Base-by-base conservation (phyloP, 2,888 invertebrate genomes). In the Ernsta delagoae region DNA sequence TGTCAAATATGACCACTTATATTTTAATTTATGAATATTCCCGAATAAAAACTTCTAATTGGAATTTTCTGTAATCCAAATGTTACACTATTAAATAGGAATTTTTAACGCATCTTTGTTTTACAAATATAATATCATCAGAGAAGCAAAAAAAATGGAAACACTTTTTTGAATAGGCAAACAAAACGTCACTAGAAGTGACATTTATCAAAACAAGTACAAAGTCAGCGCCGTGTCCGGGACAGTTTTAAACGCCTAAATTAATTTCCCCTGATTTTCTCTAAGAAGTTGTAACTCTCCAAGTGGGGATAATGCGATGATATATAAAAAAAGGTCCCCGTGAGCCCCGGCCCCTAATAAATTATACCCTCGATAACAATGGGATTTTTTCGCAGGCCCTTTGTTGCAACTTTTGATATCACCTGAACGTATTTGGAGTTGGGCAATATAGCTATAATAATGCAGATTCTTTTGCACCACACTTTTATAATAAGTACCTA, bases 291-390 rank as follows among this genome's bases (percentile, higher is more conserved):
- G 92, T 92, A 92, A 91, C 92, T 92, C 88, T 82, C 90, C 84
- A 84, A 89, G 91, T 89, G 88, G 91, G 92, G 91, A 93, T 93
- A 93, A 93, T 92, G 90, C 92, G 93, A 93, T 93, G 93, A 93
- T 93, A 92, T 93, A 93, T 93, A 93, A 93, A 93, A 92, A 93
- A 93, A 93, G 92, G 92, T 88, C 89, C 88, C 91, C 83, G 85
- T 86, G 89, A 87, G 88, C 86, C 87, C 76, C 79, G 80, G 82
- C 86, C 91, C 89, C 89, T 92, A 92, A 94, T 94, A 94, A 94
- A 94, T 94, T 94, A 94, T 88, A 86, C 90, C 90, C 92, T 89
- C 90, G 94, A 94, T 94, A 94, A 94, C 94, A 94, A 94, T 93
- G 89, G 93, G 93, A 88, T 92, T 93, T 94, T 89, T 93, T 90